Conservation (phyloP, 1,140 invertebrate species). For the Whitmania pigra region DNA sequence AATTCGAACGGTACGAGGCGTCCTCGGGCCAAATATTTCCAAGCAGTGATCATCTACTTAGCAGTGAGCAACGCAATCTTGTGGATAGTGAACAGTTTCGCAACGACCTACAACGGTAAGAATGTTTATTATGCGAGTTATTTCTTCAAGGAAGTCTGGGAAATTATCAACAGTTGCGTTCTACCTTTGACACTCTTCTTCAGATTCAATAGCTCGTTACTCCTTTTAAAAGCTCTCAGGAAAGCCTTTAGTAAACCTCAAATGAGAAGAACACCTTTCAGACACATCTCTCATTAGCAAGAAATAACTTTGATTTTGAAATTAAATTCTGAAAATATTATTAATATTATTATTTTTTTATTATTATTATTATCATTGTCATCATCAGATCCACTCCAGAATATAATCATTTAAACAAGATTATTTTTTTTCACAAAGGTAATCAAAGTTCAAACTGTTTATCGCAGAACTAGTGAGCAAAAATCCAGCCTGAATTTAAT, state of each 20-base stretch:
- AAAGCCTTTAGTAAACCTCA: neutral
- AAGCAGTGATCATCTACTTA: neutral
- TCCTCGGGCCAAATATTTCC: neutral
- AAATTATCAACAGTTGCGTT: conserved; percentile 2
- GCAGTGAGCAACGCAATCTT: neutral
- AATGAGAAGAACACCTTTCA: too few species aligned
- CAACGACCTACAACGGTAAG: neutral
- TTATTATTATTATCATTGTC: too few species aligned
- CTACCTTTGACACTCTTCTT: neutral
- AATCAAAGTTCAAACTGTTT: too few species aligned
- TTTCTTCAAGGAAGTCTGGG: neutral
- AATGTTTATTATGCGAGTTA: neutral
- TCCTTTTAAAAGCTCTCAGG: neutral
- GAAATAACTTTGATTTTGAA: too few species aligned
- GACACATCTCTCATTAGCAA: too few species aligned
- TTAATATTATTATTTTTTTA: too few species aligned
- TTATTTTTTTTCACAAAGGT: too few species aligned
- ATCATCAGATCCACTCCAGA: too few species aligned
- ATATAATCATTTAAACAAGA: too few species aligned
- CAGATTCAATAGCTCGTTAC: neutral
- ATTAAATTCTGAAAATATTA: too few species aligned
- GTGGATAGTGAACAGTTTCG: conserved; percentile 6
- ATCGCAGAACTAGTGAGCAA: too few species aligned
- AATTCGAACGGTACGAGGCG: neutral
- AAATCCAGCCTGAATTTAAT: too few species aligned